A percentile compares a stretch with the other conserved stretches of the same genome.
Conservation (phyloP, 2,888 invertebrate genomes). For the Lasioglossum lativentre region DNA sequence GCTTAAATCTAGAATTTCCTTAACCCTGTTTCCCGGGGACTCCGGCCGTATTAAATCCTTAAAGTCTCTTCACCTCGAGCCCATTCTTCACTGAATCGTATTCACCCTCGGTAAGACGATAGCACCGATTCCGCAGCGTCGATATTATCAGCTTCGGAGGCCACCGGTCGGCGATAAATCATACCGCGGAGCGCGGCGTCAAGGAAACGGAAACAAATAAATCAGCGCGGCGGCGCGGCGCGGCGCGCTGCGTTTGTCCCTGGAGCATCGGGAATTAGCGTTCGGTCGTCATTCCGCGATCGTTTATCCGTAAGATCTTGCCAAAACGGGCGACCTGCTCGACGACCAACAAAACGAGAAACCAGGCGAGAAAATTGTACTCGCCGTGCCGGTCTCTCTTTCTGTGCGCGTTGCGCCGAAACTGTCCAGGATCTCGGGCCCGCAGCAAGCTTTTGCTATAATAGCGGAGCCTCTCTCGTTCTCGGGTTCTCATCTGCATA, state of each 20-base stretch:
- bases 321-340: constrained; percentile 55
- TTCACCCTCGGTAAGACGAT: constrained; percentile 8
- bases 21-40: background rate
- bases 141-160: constrained; percentile 3
- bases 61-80: background rate
- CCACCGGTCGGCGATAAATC: background rate
- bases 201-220: constrained; percentile 12
- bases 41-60: background rate
- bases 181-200: background rate
- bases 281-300: constrained; percentile 3
- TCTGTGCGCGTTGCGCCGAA: constrained; percentile 49
- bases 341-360: background rate
- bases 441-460: background rate
- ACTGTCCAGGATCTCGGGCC: constrained; percentile 34
- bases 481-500: constrained; percentile 66
- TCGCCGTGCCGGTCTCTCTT: background rate
- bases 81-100: background rate
- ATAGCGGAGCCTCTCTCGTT: background rate
- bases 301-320: background rate
- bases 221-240: constrained; percentile 1
- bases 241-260: constrained; percentile 15
- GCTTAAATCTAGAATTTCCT: background rate
- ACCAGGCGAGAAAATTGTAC: background rate
- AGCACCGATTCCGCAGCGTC: background rate
- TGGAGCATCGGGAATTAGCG: background rate